Evolutionary conservation across 2,888 invertebrate species (phyloP), one percentile per base, ranked within the genome.

Genomic region (Thysanoteuthis rhombus): DNA sequence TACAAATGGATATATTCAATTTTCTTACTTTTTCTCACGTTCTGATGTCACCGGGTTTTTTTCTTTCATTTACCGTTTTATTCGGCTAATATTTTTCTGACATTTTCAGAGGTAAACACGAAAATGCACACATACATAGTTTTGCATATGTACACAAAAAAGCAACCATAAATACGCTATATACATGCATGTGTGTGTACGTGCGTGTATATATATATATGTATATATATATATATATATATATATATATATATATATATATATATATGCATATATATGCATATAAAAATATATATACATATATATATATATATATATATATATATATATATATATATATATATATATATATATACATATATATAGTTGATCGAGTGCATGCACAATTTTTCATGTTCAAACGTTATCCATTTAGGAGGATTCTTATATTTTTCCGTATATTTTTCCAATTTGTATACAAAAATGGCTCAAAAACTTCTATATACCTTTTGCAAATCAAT

Each of bases 1-100:
- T 75, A 75, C 75, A 75, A 75, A 75, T 75, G 75, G n/a, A 75
- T 75, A 75, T 75, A 75, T 75, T 75, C 75, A 75, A 75, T 75
- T 75, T 75, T 75, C 75, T 32, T n/a, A 6, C 75, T 75, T 75
- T 75, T 75, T n/a, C 75, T 75, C 75, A 75, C 75, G 75, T 75
- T 75, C 75, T n/a, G 75, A 75, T 75, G n/a, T 8, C n/a, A 75
- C 16, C 75, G n/a, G 0, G 32, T 75, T 75, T 8, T 75, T n/a
- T 75, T n/a, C n/a, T 75, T 75, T 75, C 75, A 75, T 75, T 75
- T 75, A 75, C 75, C 75, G 75, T 75, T 75, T 75, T 75, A 75
- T 75, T 75, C 1, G 2, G 75, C 32, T 75, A 75, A 75, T 75
- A 75, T 32, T 75, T n/a, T 8, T 16, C n/a, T 75, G 32, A 12